phyloP scores from a whole-genome alignment of 2,797 vertebrate species.

The Loriculus beryllinus region DNA sequence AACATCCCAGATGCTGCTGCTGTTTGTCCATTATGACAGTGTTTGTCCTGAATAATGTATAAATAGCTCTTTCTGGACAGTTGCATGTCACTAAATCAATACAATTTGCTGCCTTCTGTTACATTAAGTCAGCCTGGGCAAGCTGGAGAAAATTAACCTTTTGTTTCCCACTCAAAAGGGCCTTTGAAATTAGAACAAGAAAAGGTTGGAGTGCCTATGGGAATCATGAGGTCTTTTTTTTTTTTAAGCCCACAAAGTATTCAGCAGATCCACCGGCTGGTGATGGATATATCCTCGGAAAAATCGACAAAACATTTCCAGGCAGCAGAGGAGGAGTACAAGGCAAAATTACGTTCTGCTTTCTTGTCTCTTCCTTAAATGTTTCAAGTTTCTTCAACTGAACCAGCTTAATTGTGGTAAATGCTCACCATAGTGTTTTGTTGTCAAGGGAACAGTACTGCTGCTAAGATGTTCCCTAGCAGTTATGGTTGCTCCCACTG shows the following conservation, averaged over 20 bases:
- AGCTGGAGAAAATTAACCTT: conserved; percentile 86
- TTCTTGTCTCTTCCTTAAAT: not conserved
- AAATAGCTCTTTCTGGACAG: conserved; percentile 86
- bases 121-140: conserved; percentile 85
- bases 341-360: not conserved
- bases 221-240: not conserved
- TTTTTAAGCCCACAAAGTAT: conserved; percentile 2
- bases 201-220: conserved; percentile 62
- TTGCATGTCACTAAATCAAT: conserved; percentile 88
- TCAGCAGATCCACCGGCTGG: not conserved
- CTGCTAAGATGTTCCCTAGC: not conserved
- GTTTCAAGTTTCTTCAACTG: not conserved
- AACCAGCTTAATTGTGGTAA: not conserved
- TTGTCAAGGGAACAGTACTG: not conserved
- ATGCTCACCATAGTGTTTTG: not conserved
- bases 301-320: not conserved
- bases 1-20: conserved; percentile 95
- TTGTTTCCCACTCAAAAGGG: conserved; percentile 79
- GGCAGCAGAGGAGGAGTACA: not conserved
- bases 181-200: conserved; percentile 76
- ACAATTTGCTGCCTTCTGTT: conserved; percentile 88
- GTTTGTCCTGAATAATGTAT: conserved; percentile 89
- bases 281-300: not conserved
- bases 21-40: conserved; percentile 91
- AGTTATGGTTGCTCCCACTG: not conserved